These are phyloP conservation scores for Diglossa cyanea DNA, from an alignment of 2,797 vertebrate species.

Conservation along the genomic window DNA sequence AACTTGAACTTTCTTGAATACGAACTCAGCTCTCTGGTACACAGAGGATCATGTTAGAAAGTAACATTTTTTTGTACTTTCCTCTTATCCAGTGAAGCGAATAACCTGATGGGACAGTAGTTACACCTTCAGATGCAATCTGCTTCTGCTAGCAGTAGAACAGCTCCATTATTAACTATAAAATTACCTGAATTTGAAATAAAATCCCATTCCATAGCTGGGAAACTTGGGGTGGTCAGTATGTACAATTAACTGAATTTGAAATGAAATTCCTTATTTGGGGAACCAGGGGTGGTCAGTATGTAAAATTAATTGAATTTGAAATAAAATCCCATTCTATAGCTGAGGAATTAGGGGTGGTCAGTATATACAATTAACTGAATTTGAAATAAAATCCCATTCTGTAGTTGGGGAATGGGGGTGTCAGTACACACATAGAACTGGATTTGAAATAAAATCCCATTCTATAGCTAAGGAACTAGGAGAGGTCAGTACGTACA, in stretches of 20 bases:
- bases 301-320: fast-evolving
- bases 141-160: background rate
- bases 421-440: fast-evolving
- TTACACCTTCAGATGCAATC: background rate
- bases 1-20: background rate
- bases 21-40: background rate
- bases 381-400: too few relatives aligned
- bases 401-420: fast-evolving
- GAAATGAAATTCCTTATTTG: background rate
- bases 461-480: fast-evolving
- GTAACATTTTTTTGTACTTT: background rate
- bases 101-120: background rate
- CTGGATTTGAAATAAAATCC: background rate
- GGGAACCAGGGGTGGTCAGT: fast-evolving
- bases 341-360: fast-evolving
- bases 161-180: background rate
- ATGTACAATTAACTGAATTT: conserved; percentile 1
- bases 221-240: background rate
- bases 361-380: fast-evolving
- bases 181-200: background rate
- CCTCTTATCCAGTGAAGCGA: background rate
- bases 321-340: background rate
- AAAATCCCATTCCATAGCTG: background rate
- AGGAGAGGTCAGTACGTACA: fast-evolving
- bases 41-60: background rate